phyloP scores from a whole-genome alignment of 2,888 invertebrate genomes.

The Callinectes sapidus region DNA sequence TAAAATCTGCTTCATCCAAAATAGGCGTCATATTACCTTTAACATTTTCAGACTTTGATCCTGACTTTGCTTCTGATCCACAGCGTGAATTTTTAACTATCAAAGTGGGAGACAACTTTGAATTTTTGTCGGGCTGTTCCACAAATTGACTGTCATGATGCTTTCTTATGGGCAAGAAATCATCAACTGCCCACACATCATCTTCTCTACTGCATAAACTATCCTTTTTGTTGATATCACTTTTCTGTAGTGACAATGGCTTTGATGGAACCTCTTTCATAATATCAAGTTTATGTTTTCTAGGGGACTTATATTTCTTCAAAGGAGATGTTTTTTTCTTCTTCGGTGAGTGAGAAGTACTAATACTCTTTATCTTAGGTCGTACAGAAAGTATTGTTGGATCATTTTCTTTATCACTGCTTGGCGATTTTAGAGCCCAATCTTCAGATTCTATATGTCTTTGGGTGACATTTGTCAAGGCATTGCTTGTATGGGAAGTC shows the following conservation, averaged over 20 bases:
- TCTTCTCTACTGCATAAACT: constrained; percentile 49
- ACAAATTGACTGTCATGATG: constrained; percentile 26
- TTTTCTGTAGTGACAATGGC: not conserved
- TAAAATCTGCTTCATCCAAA: constrained; percentile 48
- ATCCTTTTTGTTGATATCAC: not conserved
- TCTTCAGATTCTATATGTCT: constrained; percentile 17
- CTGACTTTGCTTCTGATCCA: not conserved
- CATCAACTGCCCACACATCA: constrained; percentile 65
- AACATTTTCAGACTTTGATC: not conserved
- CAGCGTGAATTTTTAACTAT: not conserved
- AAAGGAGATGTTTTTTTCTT: constrained; percentile 59
- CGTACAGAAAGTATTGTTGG: constrained; percentile 58
- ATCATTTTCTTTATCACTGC: constrained; percentile 64
- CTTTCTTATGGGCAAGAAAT: constrained; percentile 59
- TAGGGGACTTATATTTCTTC: constrained; percentile 56
- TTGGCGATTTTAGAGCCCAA: constrained; percentile 53
- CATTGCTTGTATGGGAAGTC: not conserved
- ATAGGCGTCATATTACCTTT: not conserved
- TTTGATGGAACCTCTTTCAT: constrained; percentile 40
- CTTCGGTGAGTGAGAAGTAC: constrained; percentile 46
- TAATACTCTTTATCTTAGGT: constrained; percentile 47
- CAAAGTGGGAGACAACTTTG: not conserved
- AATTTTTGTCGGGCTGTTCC: not conserved
- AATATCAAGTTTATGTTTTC: constrained; percentile 41
- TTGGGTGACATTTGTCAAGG: not conserved